A percentile compares a stretch with the other conserved stretches of the same genome.
Evolutionary conservation across 2,113 vertebrate species (phyloP).

Genomic region (Petrocephalus microphthalmus): DNA sequence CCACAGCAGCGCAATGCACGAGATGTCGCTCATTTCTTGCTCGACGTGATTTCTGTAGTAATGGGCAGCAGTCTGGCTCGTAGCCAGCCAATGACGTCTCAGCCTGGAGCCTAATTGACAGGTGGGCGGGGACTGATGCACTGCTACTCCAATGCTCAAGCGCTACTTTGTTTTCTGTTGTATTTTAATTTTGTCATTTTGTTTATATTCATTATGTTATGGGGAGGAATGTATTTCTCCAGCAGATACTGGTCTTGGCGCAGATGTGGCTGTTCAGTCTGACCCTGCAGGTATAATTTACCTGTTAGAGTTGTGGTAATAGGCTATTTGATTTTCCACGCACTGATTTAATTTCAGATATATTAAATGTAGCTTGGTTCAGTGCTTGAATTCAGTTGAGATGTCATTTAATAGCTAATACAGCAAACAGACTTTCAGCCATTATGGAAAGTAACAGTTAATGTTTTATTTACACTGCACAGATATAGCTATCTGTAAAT

Average conservation of each 20-base stretch:
- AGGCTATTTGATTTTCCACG: neutral
- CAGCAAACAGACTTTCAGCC: neutral
- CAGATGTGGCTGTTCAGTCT: neutral
- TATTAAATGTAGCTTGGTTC: neutral
- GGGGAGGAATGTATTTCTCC: neutral
- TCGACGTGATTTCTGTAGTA: slow-evolving; percentile 3
- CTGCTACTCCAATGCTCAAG: slow-evolving; percentile 44
- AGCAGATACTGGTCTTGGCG: neutral
- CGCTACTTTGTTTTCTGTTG: neutral
- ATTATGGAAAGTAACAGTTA: neutral
- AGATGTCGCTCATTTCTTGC: neutral
- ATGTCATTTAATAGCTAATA: neutral
- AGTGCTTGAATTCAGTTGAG: neutral
- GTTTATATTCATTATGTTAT: neutral
- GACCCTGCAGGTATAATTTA: neutral
- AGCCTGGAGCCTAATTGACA: slow-evolving; percentile 53
- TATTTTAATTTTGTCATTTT: neutral
- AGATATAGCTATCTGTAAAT: neutral
- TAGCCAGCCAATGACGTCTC: slow-evolving; percentile 53
- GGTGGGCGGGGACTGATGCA: slow-evolving; percentile 55
- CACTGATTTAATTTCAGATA: neutral
- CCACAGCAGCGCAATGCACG: slow-evolving; percentile 37
- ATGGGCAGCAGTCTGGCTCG: slow-evolving; percentile 38
- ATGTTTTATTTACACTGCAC: neutral
- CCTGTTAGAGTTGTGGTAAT: neutral